Evolutionary conservation across 1,140 invertebrate genomes (phyloP).

Genomic region (Drosophila insularis): DNA sequence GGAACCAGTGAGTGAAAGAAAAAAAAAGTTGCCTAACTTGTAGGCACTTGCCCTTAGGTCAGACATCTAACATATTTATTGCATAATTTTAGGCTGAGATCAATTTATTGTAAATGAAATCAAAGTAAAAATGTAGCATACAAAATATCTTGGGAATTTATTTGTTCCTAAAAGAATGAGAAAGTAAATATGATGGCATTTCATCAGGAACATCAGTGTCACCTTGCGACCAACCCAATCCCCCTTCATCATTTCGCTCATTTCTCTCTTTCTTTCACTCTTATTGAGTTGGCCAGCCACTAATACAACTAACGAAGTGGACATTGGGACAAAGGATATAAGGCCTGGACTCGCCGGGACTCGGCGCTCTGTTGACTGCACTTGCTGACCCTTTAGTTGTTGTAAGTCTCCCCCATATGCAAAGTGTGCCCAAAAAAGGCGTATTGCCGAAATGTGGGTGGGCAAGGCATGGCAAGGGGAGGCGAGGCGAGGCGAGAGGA

Average conservation of each 20-base stretch:
- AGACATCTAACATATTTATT: neutral
- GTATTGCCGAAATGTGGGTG: neutral
- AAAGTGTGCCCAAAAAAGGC: slow-evolving; percentile 43
- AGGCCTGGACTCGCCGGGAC: neutral
- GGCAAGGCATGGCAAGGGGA: neutral
- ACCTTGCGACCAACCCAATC: neutral
- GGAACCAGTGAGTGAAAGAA: neutral
- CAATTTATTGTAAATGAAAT: neutral
- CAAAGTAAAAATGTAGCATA: slow-evolving; percentile 3
- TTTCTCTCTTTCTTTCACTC: neutral
- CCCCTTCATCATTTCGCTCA: too few relatives aligned
- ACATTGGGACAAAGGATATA: slow-evolving; percentile 45
- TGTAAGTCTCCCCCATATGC: slow-evolving; percentile 49
- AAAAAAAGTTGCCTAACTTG: neutral
- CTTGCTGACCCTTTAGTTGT: slow-evolving; percentile 24
- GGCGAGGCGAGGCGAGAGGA: slow-evolving; percentile 11
- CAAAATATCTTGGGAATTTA: neutral
- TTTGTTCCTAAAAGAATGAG: neutral
- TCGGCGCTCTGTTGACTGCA: neutral
- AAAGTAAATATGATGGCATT: neutral
- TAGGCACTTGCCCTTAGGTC: neutral
- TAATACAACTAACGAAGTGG: slow-evolving; percentile 79
- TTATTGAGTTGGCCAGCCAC: slow-evolving; percentile 12
- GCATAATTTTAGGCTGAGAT: neutral
- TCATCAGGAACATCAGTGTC: neutral